phyloP scores from a whole-genome alignment of 2,113 vertebrate species.

The Mixornis gularis region DNA sequence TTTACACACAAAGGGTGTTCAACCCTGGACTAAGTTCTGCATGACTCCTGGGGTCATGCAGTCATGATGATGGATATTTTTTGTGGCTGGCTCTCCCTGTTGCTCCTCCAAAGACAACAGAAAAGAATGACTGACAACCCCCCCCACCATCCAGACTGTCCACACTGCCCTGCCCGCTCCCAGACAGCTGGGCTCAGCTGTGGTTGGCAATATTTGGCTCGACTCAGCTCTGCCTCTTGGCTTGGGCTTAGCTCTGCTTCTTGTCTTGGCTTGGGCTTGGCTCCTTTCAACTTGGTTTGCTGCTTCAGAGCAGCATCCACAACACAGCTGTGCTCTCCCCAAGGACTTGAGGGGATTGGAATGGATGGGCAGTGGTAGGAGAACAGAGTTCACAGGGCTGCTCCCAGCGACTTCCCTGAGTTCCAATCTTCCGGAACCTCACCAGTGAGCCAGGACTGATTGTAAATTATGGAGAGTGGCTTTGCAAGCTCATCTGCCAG shows the following conservation, averaged over 20 bases:
- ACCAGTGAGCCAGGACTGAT: too few species aligned
- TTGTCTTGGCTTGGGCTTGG: fast-evolving
- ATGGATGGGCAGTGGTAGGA: too few species aligned
- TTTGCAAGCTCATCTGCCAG: too few species aligned
- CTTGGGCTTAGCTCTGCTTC: not conserved
- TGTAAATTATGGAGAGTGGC: too few species aligned
- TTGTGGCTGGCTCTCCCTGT: not conserved
- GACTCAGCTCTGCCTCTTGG: not conserved
- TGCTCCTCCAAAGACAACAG: not conserved
- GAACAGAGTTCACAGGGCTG: fast-evolving
- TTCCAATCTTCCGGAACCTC: too few species aligned
- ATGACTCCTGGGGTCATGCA: fast-evolving
- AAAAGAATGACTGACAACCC: not conserved
- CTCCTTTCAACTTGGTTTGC: not conserved
- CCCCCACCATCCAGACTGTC: not conserved
- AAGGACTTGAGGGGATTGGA: not conserved
- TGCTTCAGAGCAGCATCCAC: not conserved
- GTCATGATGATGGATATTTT: not conserved
- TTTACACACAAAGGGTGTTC: not conserved
- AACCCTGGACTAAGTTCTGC: not conserved
- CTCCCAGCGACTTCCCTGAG: not conserved
- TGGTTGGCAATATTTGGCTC: not conserved
- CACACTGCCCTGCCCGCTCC: fast-evolving
- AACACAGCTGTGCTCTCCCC: not conserved
- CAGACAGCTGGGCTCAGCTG: fast-evolving